A percentile compares a stretch with the other conserved stretches of the same genome.
These are phyloP conservation scores for Grammomys surdaster DNA, from an alignment of 2,113 vertebrate genomes.

Conservation along the genomic window DNA sequence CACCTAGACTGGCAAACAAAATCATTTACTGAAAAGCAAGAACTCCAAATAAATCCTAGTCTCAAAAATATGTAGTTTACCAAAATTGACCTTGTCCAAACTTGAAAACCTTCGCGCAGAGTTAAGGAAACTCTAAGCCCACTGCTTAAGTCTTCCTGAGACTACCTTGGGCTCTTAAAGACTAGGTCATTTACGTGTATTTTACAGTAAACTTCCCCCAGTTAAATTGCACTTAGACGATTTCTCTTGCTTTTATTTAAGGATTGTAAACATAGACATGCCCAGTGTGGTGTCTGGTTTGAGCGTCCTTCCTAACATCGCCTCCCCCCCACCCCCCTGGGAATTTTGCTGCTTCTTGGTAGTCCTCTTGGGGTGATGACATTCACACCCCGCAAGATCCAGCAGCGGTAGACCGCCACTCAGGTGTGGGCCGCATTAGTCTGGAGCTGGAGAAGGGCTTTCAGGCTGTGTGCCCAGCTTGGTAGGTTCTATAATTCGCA, in stretches of 20 bases:
- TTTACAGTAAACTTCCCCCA: slow-evolving; percentile 82
- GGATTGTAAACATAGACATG: slow-evolving; percentile 75
- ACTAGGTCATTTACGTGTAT: slow-evolving; percentile 41
- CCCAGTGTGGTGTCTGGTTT: slow-evolving; percentile 84
- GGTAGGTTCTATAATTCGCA: neutral
- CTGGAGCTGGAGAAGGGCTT: neutral
- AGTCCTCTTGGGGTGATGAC: slow-evolving; percentile 74
- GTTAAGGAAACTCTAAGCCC: neutral
- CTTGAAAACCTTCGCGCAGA: slow-evolving; percentile 53
- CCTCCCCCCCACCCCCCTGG: fast-evolving
- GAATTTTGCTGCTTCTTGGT: slow-evolving; percentile 81
- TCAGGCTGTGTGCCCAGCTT: neutral
- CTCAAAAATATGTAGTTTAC: neutral
- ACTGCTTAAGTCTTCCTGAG: slow-evolving; percentile 19
- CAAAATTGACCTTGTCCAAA: slow-evolving; percentile 57
- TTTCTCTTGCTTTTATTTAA: slow-evolving; percentile 77
- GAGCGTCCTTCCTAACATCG: slow-evolving; percentile 40
- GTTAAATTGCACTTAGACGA: slow-evolving; percentile 80
- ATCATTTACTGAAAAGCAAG: slow-evolving; percentile 61
- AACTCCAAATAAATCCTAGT: slow-evolving; percentile 4
- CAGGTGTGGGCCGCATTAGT: slow-evolving; percentile 7
- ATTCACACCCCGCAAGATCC: slow-evolving; percentile 74
- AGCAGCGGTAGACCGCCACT: slow-evolving; percentile 36
- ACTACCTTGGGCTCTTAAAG: slow-evolving; percentile 6
- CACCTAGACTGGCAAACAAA: slow-evolving; percentile 69